These are phyloP conservation scores for Athalia circularis DNA, from an alignment of 2,888 invertebrate genomes.

Conservation along the genomic window DNA sequence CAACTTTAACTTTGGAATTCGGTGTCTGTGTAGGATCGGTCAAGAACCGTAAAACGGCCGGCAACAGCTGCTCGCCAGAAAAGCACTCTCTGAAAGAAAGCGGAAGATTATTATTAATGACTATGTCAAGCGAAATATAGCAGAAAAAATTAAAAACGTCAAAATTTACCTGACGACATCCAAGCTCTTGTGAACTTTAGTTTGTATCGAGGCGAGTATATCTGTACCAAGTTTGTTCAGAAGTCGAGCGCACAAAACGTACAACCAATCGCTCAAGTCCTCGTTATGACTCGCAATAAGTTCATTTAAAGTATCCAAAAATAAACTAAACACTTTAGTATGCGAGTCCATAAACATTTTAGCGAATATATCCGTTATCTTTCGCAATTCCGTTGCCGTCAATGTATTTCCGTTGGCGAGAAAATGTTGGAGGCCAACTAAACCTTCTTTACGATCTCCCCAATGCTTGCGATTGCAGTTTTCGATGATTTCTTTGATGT, in stretches of 20 bases:
- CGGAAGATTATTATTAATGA: slow-evolving; percentile 13
- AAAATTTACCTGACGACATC: slow-evolving; percentile 82
- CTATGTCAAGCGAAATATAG: background rate
- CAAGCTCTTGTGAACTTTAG: slow-evolving; percentile 91
- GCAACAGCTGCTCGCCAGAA: slow-evolving; percentile 78
- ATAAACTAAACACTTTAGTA: slow-evolving; percentile 93
- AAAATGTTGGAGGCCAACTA: slow-evolving; percentile 86
- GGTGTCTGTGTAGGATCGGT: slow-evolving; percentile 96
- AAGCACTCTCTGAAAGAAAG: slow-evolving; percentile 76
- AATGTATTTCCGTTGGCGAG: slow-evolving; percentile 83
- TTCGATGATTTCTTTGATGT: slow-evolving; percentile 89
- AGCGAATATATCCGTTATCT: slow-evolving; percentile 94
- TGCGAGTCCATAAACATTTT: slow-evolving; percentile 99
- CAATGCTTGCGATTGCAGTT: slow-evolving; percentile 93
- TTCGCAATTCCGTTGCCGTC: slow-evolving; percentile 83
- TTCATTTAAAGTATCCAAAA: slow-evolving; percentile 95
- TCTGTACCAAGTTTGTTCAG: slow-evolving; percentile 95
- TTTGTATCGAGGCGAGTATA: slow-evolving; percentile 92
- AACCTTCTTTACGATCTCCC: slow-evolving; percentile 96
- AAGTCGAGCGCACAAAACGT: slow-evolving; percentile 89
- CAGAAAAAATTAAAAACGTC: background rate
- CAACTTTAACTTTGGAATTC: slow-evolving; percentile 86
- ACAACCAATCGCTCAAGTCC: slow-evolving; percentile 95
- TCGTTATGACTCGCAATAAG: slow-evolving; percentile 89
- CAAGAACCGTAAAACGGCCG: slow-evolving; percentile 82